Percentiles rank a stretch among this genome's conserved stretches.
phyloP scores from a whole-genome alignment of 2,888 invertebrate genomes.

The Geophilus truncorum region DNA sequence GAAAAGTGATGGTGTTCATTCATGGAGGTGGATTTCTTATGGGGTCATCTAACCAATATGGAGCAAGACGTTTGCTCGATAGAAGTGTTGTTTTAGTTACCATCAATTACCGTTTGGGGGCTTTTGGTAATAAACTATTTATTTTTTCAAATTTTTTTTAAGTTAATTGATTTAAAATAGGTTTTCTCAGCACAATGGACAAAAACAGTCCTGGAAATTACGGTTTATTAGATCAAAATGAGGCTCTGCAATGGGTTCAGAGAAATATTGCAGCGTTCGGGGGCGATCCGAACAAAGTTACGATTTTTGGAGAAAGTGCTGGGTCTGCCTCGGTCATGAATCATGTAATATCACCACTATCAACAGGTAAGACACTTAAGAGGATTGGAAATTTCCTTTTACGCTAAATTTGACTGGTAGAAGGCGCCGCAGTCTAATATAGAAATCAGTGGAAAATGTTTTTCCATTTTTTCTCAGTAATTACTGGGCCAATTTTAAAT shows the following conservation, averaged over 20 bases:
- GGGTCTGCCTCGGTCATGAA: not conserved
- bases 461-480: too few species aligned
- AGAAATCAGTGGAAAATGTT: too few species aligned
- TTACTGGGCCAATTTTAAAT: too few species aligned
- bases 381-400: not conserved
- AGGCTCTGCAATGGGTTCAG: slow-evolving; percentile 17
- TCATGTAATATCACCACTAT: slow-evolving; percentile 6
- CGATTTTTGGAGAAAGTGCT: slow-evolving; percentile 23
- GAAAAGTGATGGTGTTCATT: slow-evolving; percentile 15
- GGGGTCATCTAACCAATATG: not conserved
- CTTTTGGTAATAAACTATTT: slow-evolving; percentile 26
- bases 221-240: not conserved
- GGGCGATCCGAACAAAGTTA: slow-evolving; percentile 11
- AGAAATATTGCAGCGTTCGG: slow-evolving; percentile 5
- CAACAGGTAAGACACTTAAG: not conserved
- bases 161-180: not conserved
- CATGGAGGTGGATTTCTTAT: slow-evolving; percentile 25
- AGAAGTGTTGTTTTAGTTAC: slow-evolving; percentile 14
- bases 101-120: slow-evolving; percentile 32
- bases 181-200: not conserved
- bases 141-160: not conserved
- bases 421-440: too few species aligned
- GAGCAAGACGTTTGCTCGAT: slow-evolving; percentile 29
- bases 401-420: too few species aligned
- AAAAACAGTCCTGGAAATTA: slow-evolving; percentile 6